Conservation (phyloP, 2,888 invertebrate species). For the Oscheius sp. region DNA sequence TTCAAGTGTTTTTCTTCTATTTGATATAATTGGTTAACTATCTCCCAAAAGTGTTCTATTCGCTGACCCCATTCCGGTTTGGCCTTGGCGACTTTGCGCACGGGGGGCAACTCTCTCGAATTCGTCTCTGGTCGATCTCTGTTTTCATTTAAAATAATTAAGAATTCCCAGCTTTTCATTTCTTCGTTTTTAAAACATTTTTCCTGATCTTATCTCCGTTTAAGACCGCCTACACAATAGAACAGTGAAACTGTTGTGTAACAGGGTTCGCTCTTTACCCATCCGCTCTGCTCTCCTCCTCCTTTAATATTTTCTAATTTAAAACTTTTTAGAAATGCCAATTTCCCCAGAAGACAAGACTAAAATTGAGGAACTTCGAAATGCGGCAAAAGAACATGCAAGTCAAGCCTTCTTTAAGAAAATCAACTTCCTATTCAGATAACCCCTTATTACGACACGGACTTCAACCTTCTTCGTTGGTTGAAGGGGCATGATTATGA, state of each 20-base stretch:
- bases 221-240: not conserved
- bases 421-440: conserved; percentile 38
- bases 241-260: not conserved
- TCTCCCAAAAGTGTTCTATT: conserved; percentile 7
- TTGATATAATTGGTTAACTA: conserved; percentile 22
- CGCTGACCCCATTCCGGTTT: conserved; percentile 33
- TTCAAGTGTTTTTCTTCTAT: not conserved
- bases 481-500: conserved; percentile 63
- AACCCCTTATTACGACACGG: conserved; percentile 66
- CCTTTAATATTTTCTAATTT: not conserved
- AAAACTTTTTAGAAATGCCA: not conserved
- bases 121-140: not conserved
- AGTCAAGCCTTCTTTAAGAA: conserved; percentile 21
- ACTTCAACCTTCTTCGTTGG: conserved; percentile 65
- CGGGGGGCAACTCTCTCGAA: conserved; percentile 11
- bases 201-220: not conserved
- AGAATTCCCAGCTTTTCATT: not conserved
- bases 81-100: conserved; percentile 32
- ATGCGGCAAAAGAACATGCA: conserved; percentile 56
- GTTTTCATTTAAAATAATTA: conserved; percentile 1
- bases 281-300: not conserved
- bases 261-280: not conserved
- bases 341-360: conserved; percentile 50
- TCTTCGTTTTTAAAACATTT: not conserved
- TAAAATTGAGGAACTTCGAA: conserved; percentile 58